Evolutionary conservation across 2,888 invertebrate genomes (phyloP).

Genomic region (Teleiodes luculella): DNA sequence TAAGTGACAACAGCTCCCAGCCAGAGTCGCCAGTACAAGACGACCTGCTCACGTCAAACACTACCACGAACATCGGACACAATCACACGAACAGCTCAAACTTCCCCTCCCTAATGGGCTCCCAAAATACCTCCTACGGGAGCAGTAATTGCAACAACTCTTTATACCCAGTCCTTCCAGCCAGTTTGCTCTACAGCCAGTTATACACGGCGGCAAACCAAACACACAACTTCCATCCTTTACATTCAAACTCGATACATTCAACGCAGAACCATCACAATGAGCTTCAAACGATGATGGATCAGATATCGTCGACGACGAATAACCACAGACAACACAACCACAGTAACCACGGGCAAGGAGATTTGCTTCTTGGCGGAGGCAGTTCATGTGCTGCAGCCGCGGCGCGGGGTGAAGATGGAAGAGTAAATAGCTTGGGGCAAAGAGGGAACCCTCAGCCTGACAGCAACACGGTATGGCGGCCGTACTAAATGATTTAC

Average conservation of each 20-base stretch:
- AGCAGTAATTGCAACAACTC: conserved; percentile 84
- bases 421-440: conserved; percentile 74
- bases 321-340: conserved; percentile 74
- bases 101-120: conserved; percentile 81
- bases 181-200: conserved; percentile 90
- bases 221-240: conserved; percentile 83
- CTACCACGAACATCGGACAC: conserved; percentile 78
- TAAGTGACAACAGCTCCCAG: conserved; percentile 90
- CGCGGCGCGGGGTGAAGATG: conserved; percentile 78
- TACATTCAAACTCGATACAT: conserved; percentile 82
- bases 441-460: conserved; percentile 81
- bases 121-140: conserved; percentile 79
- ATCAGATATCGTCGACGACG: conserved; percentile 84
- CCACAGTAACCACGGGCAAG: conserved; percentile 62
- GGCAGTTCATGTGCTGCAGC: conserved; percentile 79
- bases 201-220: conserved; percentile 89
- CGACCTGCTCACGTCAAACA: conserved; percentile 83
- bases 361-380: conserved; percentile 73
- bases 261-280: conserved; percentile 82
- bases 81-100: conserved; percentile 80
- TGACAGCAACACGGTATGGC: conserved; percentile 85
- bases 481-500: conserved; percentile 79
- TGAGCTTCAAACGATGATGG: conserved; percentile 86
- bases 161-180: conserved; percentile 87
- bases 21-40: conserved; percentile 91